Conservation (phyloP, 2,113 vertebrate species). For the Gnathonemus longibarbis region DNA sequence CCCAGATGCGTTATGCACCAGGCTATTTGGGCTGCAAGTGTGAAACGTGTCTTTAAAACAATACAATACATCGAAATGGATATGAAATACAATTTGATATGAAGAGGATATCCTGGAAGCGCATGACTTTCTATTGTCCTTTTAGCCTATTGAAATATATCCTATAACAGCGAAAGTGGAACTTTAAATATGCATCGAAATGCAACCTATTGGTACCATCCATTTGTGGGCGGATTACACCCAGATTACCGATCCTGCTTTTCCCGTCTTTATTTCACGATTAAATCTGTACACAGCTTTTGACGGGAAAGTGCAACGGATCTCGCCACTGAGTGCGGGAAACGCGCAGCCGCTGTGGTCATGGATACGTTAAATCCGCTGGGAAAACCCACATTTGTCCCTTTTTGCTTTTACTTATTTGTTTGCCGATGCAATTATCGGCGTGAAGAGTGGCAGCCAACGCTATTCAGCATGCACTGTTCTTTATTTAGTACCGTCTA, state of each 20-base stretch:
- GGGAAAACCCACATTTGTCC: not conserved
- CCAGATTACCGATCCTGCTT: not conserved
- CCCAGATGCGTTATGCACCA: not conserved
- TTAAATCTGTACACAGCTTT: not conserved
- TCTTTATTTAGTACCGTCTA: not conserved
- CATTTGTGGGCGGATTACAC: not conserved
- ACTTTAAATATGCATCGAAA: not conserved
- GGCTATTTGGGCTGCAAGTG: not conserved
- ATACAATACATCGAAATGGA: not conserved
- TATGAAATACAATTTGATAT: not conserved
- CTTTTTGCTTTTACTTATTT: not conserved
- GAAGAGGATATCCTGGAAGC: not conserved
- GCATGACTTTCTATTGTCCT: not conserved
- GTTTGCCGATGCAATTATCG: not conserved
- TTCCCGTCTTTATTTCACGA: not conserved
- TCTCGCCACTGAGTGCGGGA: not conserved
- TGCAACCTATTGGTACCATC: not conserved
- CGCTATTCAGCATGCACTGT: not conserved
- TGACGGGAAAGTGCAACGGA: not conserved
- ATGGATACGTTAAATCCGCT: not conserved
- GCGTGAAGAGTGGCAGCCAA: not conserved
- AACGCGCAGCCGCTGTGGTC: not conserved
- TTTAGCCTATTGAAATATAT: not conserved
- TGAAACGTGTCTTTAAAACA: not conserved
- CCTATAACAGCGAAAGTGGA: not conserved